Evolutionary conservation across 2,113 vertebrate genomes (phyloP), one percentile per base, ranked within the genome.

Genomic region (Oncorhynchus nerka): DNA sequence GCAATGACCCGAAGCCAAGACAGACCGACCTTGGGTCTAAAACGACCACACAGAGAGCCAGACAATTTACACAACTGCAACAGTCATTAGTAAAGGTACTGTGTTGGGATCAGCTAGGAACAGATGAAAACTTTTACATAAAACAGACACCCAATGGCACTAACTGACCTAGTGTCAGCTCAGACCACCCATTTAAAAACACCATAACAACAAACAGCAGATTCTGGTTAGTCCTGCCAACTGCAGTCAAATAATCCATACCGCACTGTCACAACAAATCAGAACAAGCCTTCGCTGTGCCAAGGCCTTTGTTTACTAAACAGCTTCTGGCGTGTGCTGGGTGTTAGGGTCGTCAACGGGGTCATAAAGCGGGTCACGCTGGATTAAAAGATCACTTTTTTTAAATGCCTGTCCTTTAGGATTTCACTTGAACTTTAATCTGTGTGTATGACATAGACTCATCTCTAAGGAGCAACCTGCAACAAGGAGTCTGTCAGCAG

Each of bases 371-470:
- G 75, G 90, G 85, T 86, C 86, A 85, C 75, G 69, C 89, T 91
- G 84, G 87, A 90, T 92, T 89, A 88, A 77, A 75, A 81, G 75
- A 73, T 79, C 79, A 81, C 86, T 82, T 77, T 85, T 85, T 84
- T 84, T 16, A 87, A 85, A 87, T 81, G 85, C 84, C 83, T 85
- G 73, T 85, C 78, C 82, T 87, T 90, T 88, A 86, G 88, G 86
- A 90, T 87, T 90, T 88, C 90, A 89, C 49, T 84, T 87, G 75
- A 89, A 80, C 71, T 79, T 87, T 89, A 90, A 91, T 90, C 87
- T 83, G 87, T 70, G 78, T 71, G 70, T 76, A 65, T 86, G 88
- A 92, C 86, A 86, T 55, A 73, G 78, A 75, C 83, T 83, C 77
- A 78, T 77, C 87, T 67, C 70, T 55, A 49, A 32, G 24, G 3